phyloP scores from a whole-genome alignment of 2,113 vertebrate species.

The Aepyceros melampus region DNA sequence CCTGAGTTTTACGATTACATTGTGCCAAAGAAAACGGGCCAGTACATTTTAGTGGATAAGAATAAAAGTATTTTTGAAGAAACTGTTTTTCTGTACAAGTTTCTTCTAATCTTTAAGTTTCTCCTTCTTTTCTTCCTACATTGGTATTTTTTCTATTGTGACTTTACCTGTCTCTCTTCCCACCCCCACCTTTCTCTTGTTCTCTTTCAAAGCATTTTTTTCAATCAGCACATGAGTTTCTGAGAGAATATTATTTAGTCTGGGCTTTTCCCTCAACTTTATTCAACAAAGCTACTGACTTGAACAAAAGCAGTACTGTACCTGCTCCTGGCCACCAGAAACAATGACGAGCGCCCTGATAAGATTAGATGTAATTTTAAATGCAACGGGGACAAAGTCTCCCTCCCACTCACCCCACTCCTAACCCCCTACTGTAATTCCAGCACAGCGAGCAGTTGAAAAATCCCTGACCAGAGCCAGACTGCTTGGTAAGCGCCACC shows the following conservation, averaged over 20 bases:
- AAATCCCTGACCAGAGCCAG: slow-evolving; percentile 83
- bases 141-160: slow-evolving; percentile 48
- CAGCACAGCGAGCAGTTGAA: slow-evolving; percentile 77
- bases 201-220: slow-evolving; percentile 69
- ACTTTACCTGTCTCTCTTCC: slow-evolving; percentile 57
- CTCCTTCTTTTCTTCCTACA: neutral
- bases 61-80: neutral
- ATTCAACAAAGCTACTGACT: slow-evolving; percentile 84
- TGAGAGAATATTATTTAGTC: slow-evolving; percentile 83
- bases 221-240: slow-evolving; percentile 78
- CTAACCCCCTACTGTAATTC: slow-evolving; percentile 83
- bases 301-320: slow-evolving; percentile 95
- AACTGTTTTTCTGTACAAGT: neutral
- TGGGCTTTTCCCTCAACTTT: slow-evolving; percentile 79
- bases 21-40: neutral
- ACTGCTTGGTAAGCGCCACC: slow-evolving; percentile 77
- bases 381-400: slow-evolving; percentile 83
- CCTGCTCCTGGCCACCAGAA: slow-evolving; percentile 84
- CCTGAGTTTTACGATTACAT: neutral
- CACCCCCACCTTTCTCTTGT: neutral
- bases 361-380: slow-evolving; percentile 89
- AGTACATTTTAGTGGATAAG: neutral
- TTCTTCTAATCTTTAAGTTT: neutral
- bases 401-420: slow-evolving; percentile 77
- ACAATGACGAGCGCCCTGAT: slow-evolving; percentile 87